Base-by-base conservation (phyloP, 2,888 invertebrate genomes). In the Caenorhabditis sp. region DNA sequence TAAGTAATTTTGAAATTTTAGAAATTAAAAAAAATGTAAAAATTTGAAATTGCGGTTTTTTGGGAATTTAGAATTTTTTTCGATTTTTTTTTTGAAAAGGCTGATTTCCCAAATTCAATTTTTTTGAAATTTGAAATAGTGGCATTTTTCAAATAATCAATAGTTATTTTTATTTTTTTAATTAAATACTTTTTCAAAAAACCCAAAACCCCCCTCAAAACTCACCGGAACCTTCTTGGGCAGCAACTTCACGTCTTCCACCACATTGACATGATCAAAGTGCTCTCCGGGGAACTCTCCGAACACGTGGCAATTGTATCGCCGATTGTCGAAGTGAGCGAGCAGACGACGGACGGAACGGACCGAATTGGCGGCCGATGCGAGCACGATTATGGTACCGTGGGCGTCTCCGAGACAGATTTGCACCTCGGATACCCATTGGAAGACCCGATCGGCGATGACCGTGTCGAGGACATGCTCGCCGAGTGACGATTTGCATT, bases 251-350 rank as follows among this genome's bases (percentile, higher is more conserved):
- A 79, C 65, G 13, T 65, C 53, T 18, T 69, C 44, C 11, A 79
- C 82, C n/a, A 82, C 78, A 22, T 58, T 62, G 32, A 82, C 78
- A 65, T 79, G 40, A 13, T 79, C 76, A 20, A 69, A 82, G 8
- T 60, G 56, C 24, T 79, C 65, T 26, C 82, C 82, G 1, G 82
- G 82, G 55, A 69, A 79, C 40, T 82, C 79, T 64, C 82, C 82
- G 55, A 67, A 82, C 35, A 82, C 32, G 60, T 77, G 71, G 44
- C 77, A 77, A 51, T 82, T 72, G 64, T 68, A 82, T 11, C 80
- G 51, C 24, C 82, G 50, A 11, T 82, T 82, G 53, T 82, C 78
- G 22, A 82, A 69, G 68, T 79, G 78, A 1, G 78, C 74, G n/a
- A 79, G 58, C 15, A 78, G 69, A 15, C 82, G 68, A 18, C 82